Evolutionary conservation across 2,113 vertebrate species (phyloP), one percentile per base, ranked within the genome.

Genomic region (Austrofundulus limnaeus): DNA sequence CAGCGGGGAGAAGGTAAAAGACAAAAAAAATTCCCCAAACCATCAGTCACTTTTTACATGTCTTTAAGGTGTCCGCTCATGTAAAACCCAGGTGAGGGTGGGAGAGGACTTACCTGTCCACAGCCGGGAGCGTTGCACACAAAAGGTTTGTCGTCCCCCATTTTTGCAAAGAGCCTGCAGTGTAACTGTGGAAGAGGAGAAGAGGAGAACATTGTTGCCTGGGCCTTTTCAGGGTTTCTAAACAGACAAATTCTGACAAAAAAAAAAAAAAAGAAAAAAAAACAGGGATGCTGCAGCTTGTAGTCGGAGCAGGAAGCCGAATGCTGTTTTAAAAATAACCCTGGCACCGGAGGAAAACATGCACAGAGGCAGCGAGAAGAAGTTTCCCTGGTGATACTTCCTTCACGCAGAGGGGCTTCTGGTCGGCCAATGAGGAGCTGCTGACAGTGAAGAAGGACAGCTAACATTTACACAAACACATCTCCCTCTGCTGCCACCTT

Each of bases 121-220:
- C 97, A 99, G 93, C 97, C 96, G 0, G 91, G 94, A 87, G 96
- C 96, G 53, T 70, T 91, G 93, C 97, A 99, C 93, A 96, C 96
- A 91, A 99, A 99, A 84, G 97, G 97, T 86, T 95, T 89, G 90
- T 99, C 97, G 87, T 99, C 97, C 86, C 97, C 97, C 97, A 98
- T 99, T 82, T 90, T 94, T 89, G 89, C 86, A 89, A 93, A 91
- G 77, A 90, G 82, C 87, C 83, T 93, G 90, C 91, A 92, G 72
- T 91, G 85, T 85, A 92, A 87, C 92, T 93, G 92, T 64, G 85
- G 78, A 70, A 90, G 69, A 87, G 81, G 72, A 90, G 84, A 92
- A 87, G 85, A 89, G 62, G 78, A 92, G 81, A 91, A 92, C 92
- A 93, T 92, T 80, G 85, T 34, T 34, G 31, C 31, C 67, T 89